These are phyloP conservation scores for Lacerta agilis DNA, from an alignment of 2,797 vertebrate genomes.

Conservation along the genomic window DNA sequence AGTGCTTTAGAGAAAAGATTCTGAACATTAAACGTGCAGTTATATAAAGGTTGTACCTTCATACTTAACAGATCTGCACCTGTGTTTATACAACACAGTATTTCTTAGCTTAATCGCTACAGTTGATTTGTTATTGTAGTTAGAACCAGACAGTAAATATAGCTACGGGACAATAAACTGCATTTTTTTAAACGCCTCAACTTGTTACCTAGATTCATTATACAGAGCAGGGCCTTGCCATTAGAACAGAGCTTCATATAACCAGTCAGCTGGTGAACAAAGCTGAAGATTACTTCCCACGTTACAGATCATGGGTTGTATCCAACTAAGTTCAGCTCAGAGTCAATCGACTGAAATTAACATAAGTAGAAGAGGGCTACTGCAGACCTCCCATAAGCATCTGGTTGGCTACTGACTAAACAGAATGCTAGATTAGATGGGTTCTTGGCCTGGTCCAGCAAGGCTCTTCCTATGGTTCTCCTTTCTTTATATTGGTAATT, in stretches of 20 bases:
- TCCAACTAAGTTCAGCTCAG: too few species aligned
- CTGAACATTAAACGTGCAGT: neutral
- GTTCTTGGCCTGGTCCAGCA: neutral
- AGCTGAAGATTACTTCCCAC: neutral
- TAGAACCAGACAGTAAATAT: conserved; percentile 32
- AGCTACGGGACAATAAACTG: conserved; percentile 32
- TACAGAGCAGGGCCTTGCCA: neutral
- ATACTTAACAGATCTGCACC: conserved; percentile 34
- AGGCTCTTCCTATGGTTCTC: neutral
- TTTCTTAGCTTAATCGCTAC: conserved; percentile 33
- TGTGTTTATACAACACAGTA: conserved; percentile 38
- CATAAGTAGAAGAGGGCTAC: neutral
- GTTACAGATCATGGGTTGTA: neutral
- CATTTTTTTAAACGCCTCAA: conserved; percentile 33
- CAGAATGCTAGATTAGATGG: neutral
- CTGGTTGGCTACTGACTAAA: neutral
- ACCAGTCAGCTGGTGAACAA: neutral
- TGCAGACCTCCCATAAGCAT: neutral
- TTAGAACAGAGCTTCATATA: neutral
- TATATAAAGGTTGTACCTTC: neutral
- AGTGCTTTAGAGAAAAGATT: conserved; percentile 19
- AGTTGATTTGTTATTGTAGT: conserved; percentile 33
- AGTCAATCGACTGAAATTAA: too few species aligned
- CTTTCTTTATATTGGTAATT: neutral
- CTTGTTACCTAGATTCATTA: conserved; percentile 20